phyloP scores from a whole-genome alignment of 2,113 vertebrate species.

The Miniopterus natalensis region DNA sequence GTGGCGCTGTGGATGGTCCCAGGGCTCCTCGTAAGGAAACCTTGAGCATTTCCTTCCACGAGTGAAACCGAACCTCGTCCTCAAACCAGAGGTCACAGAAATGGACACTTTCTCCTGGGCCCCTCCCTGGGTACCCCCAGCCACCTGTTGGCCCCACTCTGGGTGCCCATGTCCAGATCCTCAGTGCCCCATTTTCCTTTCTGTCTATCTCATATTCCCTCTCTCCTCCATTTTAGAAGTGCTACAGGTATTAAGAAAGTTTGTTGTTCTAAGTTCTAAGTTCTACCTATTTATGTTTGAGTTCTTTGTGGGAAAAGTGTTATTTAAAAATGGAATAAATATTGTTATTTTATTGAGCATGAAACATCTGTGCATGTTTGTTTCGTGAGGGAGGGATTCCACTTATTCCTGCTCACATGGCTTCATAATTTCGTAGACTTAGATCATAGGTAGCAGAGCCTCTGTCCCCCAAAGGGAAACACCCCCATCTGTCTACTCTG shows the following conservation, averaged over 20 bases:
- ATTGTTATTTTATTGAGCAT: constrained; percentile 57
- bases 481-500: not conserved
- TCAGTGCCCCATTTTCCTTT: not conserved
- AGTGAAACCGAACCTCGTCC: not conserved
- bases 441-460: rapidly evolving
- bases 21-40: not conserved
- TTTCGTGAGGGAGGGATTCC: not conserved
- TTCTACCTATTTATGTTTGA: not conserved
- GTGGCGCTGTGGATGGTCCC: not conserved
- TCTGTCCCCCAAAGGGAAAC: constrained; percentile 7
- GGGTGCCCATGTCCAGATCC: not conserved
- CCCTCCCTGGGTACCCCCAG: not conserved
- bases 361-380: not conserved
- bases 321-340: constrained; percentile 70
- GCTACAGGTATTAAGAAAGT: not conserved
- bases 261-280: constrained; percentile 55
- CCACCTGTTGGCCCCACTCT: not conserved
- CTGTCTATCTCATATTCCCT: not conserved
- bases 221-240: not conserved
- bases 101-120: not conserved
- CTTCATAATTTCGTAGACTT: not conserved
- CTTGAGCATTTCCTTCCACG: not conserved
- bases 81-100: constrained; percentile 6
- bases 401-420: not conserved
- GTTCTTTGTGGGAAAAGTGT: constrained; percentile 55